Percentiles rank a stretch among this genome's conserved stretches.
phyloP scores from a whole-genome alignment of 1,140 invertebrate species.

The Zaprionus nigranus region DNA sequence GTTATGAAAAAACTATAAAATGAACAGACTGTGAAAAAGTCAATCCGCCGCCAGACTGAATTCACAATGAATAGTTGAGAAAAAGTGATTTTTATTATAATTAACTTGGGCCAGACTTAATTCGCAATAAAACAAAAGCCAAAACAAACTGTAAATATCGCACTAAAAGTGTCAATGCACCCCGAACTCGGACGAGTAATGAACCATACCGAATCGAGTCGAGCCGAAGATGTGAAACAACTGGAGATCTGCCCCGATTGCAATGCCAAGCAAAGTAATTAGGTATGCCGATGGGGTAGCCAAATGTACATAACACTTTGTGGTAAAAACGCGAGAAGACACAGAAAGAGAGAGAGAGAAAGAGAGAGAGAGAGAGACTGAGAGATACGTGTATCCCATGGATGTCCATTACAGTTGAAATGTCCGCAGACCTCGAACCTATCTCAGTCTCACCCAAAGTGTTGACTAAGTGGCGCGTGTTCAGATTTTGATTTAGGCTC shows the following conservation, averaged over 20 bases:
- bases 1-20: background rate
- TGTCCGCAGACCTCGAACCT: constrained; percentile 26
- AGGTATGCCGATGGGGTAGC: constrained; percentile 73
- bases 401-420: constrained; percentile 15
- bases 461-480: constrained; percentile 71
- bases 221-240: constrained; percentile 13
- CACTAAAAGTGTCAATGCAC: constrained; percentile 66
- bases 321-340: constrained; percentile 18
- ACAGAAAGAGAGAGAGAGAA: constrained; percentile 15
- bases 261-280: constrained; percentile 67
- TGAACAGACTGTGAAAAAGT: background rate
- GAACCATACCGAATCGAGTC: constrained; percentile 18
- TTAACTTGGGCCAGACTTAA: constrained; percentile 54
- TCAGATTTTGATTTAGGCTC: constrained; percentile 76
- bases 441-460: constrained; percentile 53
- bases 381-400: constrained; percentile 48
- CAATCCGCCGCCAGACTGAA: background rate
- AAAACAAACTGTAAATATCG: constrained; percentile 10
- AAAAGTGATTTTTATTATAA: constrained; percentile 30
- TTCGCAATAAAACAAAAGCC: constrained; percentile 32
- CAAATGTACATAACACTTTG: constrained; percentile 75
- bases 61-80: background rate
- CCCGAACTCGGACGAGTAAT: constrained; percentile 10
- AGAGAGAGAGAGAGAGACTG: constrained; percentile 6
- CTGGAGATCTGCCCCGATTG: constrained; percentile 53